Evolutionary conservation across 2,888 invertebrate genomes (phyloP), one percentile per base, ranked within the genome.

Genomic region (Yponomeuta cagnagella): DNA sequence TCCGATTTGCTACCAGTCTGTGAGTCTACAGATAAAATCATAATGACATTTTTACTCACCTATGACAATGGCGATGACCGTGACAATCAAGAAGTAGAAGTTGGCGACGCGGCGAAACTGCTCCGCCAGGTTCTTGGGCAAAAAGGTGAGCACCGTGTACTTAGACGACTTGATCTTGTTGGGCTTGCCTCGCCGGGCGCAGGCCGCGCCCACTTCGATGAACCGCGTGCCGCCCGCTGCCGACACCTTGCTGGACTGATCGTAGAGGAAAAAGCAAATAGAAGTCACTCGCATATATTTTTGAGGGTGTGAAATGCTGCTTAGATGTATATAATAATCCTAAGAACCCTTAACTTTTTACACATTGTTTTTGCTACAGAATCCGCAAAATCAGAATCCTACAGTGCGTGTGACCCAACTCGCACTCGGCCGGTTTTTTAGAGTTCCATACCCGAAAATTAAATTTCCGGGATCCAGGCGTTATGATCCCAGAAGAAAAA

Each of bases 21-120:
- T 43, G 6, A 43, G 8, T 5, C 6, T 43, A 43, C 43, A 1
- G 6, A 43, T 8, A 43, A 43, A 37, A 43, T 43, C 9, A 1
- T 33, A 33, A 5, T 5, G 3, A 33, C 1, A 43, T 37, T 37
- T 37, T 37, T 43, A 86, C 93, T 88, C 76, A 94, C 94, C 93
- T 75, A 94, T 94, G 74, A 94, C 80, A 72, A 96, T 84, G 73
- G 96, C 94, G 72, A 97, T 93, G 30, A 96, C 88, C 10, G 95
- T 94, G 77, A 96, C 95, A 63, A 95, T 87, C 63, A 97, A 92
- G 82, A 97, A 97, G 84, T 97, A 97, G 83, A 97, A 96, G 88
- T 97, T 97, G 74, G 96, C 97, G 70, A 97, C 93, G 70, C 97
- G 93, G 30, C 96, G 93, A 85, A 97, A 97, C 89, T 97, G 97